Evolutionary conservation across 2,797 vertebrate species (phyloP).

Genomic region (Clamator glandarius): DNA sequence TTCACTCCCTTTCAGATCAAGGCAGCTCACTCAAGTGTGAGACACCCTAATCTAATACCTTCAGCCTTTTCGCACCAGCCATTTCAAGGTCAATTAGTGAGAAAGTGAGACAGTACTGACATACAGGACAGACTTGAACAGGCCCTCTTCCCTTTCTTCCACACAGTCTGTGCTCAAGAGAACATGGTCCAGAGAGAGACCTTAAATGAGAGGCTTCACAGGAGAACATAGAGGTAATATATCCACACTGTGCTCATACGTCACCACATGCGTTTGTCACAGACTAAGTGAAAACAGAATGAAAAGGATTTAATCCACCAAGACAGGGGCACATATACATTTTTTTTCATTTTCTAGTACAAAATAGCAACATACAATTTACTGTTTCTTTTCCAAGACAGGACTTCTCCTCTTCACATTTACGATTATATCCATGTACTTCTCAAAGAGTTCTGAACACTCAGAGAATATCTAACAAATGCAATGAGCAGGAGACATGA

Average conservation of each 20-base stretch:
- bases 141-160: neutral
- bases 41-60: neutral
- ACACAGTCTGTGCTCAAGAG: neutral
- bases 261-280: neutral
- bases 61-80: neutral
- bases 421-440: neutral
- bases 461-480: neutral
- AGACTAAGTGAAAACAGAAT: neutral
- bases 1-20: neutral
- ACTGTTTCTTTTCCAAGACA: neutral
- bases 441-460: neutral
- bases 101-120: neutral
- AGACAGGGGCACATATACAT: neutral
- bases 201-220: neutral
- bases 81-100: constrained; percentile 15
- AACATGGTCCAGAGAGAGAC: neutral
- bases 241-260: neutral
- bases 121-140: neutral
- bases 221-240: neutral
- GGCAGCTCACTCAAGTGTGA: neutral
- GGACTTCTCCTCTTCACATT: neutral
- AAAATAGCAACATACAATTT: neutral
- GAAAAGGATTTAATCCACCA: neutral
- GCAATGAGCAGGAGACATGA: neutral
- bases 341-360: neutral